Evolutionary conservation across 2,797 vertebrate species (phyloP).

Genomic region (Furcifer pardalis): DNA sequence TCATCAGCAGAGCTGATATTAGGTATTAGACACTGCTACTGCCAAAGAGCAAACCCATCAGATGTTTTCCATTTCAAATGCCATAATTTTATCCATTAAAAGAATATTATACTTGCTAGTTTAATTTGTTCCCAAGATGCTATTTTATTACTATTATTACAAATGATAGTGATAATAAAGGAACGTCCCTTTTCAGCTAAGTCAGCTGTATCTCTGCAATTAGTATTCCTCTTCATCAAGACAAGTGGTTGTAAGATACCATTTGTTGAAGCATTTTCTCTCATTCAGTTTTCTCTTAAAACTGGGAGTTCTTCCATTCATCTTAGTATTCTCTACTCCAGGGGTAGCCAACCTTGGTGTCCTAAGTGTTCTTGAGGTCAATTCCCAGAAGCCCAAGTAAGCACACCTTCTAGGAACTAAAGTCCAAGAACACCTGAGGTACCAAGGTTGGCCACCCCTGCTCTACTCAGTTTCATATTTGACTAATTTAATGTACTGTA

Average conservation of each 20-base stretch:
- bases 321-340: background rate
- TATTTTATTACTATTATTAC: slow-evolving; percentile 1
- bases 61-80: slow-evolving; percentile 20
- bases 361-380: no score
- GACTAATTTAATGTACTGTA: background rate
- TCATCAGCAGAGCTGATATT: background rate
- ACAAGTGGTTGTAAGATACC: background rate
- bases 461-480: background rate
- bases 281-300: background rate
- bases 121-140: background rate
- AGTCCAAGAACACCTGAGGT: no score
- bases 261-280: background rate
- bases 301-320: background rate
- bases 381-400: no score
- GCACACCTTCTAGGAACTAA: no score
- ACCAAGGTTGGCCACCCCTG: no score
- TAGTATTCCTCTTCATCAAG: background rate
- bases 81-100: background rate
- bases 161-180: slow-evolving; percentile 22
- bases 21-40: background rate
- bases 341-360: no score
- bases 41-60: background rate
- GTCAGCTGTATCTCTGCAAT: background rate
- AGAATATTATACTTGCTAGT: slow-evolving; percentile 27
- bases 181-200: background rate